Evolutionary conservation across 2,888 invertebrate genomes (phyloP), one percentile per base, ranked within the genome.

Genomic region (Odontomyia ornata): DNA sequence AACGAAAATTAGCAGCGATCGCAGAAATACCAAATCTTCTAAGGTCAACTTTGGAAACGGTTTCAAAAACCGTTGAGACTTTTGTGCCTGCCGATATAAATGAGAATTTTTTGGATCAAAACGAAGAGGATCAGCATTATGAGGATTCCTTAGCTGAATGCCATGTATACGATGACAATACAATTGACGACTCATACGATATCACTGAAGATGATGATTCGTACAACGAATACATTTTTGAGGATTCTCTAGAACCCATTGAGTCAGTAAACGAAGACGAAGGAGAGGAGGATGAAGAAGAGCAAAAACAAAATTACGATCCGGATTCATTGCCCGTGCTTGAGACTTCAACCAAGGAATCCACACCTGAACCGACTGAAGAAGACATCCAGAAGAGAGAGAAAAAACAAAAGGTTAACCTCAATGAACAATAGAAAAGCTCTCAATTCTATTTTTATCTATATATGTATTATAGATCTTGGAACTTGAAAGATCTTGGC

Each of bases 1-100:
- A 87, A 78, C 83, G 84, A n/a, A 86, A 86, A 76, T 77, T 87
- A 15, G 84, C 86, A 27, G 86, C 86, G 82, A 86, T 87, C 46
- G 86, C 87, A 28, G 85, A 86, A 79, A 86, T 87, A 78, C 87
- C 87, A 1, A 83, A 83, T 80, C 84, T 87, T 27, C 81, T 87
- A 0, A 84, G 83, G 77, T 86, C 86, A 1, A 87, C 87, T 1
- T 80, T 87, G 79, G 84, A 84, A 80, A 84, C 86, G 0, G 86
- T 87, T 1, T 84, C 86, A 15, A 85, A 85, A 77, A 86, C 84
- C 15, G 86, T 86, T 80, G 85, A 84, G 23, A 82, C 82, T 77
- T 80, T 86, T 36, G 80, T 82, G 67, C 81, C 83, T 7, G 65
- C 79, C 3, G 78, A 78, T 18, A 2, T 1, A 36, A 21, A 69